Evolutionary conservation across 2,888 invertebrate species (phyloP).

Genomic region (Oxyscelio sp.): DNA sequence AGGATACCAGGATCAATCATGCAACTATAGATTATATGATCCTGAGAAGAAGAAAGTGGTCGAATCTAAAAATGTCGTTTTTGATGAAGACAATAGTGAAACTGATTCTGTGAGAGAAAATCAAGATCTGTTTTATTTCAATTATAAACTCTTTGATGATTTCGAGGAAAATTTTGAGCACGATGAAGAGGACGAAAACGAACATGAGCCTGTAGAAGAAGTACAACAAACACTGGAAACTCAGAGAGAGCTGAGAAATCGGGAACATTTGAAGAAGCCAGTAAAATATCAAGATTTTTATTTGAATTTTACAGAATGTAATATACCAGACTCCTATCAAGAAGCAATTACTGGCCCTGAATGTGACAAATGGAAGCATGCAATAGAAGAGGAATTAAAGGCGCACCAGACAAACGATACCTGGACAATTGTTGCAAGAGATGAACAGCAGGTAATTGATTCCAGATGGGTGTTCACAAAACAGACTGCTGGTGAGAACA

Average conservation of each 20-base stretch:
- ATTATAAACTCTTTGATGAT: no score
- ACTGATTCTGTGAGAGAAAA: no score
- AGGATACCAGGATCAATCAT: conserved; percentile 59
- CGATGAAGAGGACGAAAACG: background rate
- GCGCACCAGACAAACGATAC: conserved; percentile 62
- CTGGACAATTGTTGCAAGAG: conserved; percentile 55
- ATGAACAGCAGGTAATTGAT: conserved; percentile 47
- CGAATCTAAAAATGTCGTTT: conserved; percentile 33
- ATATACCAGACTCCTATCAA: conserved; percentile 40
- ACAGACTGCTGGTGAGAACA: conserved; percentile 34
- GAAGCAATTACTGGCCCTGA: conserved; percentile 54
- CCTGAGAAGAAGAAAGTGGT: conserved; percentile 8
- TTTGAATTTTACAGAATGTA: no score
- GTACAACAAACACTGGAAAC: no score
- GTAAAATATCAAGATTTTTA: no score
- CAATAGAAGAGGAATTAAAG: conserved; percentile 59
- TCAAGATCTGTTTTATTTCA: no score
- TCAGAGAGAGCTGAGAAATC: no score
- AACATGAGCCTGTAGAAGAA: no score
- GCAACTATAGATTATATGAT: conserved; percentile 51
- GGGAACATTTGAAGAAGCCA: no score
- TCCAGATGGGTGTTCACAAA: conserved; percentile 75
- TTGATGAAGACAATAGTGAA: conserved; percentile 21
- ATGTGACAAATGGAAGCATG: conserved; percentile 37
- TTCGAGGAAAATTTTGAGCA: background rate